Conservation (phyloP, 1,140 invertebrate species). For the Caenorhabditis latens region DNA sequence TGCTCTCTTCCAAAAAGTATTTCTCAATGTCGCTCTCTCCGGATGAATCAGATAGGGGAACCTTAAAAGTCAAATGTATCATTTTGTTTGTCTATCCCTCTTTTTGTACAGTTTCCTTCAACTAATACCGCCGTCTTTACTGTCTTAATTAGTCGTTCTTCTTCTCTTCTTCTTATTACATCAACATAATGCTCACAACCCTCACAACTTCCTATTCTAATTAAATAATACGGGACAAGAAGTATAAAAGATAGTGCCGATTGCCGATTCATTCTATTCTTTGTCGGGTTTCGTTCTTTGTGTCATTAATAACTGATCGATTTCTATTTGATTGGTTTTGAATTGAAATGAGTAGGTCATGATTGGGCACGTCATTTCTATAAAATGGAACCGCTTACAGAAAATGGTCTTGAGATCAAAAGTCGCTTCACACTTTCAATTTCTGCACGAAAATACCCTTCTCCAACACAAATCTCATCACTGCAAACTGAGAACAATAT, state of each 20-base stretch:
- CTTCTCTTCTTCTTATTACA: slow-evolving; percentile 11
- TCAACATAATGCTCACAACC: slow-evolving; percentile 18
- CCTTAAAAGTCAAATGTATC: slow-evolving; percentile 56
- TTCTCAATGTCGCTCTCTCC: neutral
- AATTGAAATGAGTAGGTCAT: neutral
- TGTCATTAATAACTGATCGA: slow-evolving; percentile 5
- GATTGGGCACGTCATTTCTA: no score
- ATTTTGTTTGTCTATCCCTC: neutral
- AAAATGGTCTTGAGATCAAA: no score
- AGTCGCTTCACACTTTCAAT: no score
- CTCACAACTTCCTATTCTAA: slow-evolving; percentile 42
- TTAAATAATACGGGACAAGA: slow-evolving; percentile 3
- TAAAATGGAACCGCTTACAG: no score
- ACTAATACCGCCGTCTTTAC: neutral
- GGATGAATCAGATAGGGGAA: slow-evolving; percentile 26
- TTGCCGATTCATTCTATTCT: slow-evolving; percentile 7
- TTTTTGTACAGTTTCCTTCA: neutral
- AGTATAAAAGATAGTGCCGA: slow-evolving; percentile 24
- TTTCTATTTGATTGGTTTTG: neutral
- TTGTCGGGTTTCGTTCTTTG: neutral
- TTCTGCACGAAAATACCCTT: no score
- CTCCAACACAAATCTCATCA: no score
- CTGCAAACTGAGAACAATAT: no score
- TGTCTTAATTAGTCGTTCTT: slow-evolving; percentile 29
- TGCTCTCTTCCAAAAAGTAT: neutral